These are phyloP conservation scores for Melanostigma gelatinosum DNA, from an alignment of 2,113 vertebrate genomes.

Conservation along the genomic window DNA sequence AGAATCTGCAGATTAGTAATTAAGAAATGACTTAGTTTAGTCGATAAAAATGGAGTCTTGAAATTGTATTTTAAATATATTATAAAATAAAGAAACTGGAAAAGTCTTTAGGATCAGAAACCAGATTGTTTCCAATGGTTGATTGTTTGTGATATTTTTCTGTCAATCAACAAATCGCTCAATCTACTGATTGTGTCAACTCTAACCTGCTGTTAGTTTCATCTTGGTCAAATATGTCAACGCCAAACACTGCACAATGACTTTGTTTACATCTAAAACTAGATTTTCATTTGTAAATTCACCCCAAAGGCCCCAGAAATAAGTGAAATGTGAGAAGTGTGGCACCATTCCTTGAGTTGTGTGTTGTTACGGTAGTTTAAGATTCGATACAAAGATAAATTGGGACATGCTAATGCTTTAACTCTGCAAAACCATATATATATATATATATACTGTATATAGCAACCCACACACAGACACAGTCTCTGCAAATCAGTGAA, in stretches of 20 bases:
- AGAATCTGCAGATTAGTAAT: background rate
- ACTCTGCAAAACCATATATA: background rate
- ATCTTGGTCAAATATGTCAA: background rate
- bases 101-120: background rate
- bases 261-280: background rate
- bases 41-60: background rate
- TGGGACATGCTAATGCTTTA: background rate
- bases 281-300: background rate
- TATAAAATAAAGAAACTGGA: background rate
- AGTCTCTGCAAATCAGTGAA: slow-evolving; percentile 32
- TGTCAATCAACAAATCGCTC: background rate
- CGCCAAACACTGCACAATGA: background rate
- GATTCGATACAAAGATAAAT: background rate
- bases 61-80: background rate
- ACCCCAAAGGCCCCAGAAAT: background rate
- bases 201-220: background rate
- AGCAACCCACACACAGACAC: slow-evolving; percentile 33
- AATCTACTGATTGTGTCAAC: background rate
- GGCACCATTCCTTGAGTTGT: background rate
- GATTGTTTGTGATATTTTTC: too few relatives aligned
- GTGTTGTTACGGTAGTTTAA: background rate
- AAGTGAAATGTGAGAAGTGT: background rate
- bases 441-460: too few relatives aligned
- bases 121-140: background rate
- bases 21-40: background rate